Conservation (phyloP, 2,113 vertebrate genomes). For the Peromyscus polionotus region DNA sequence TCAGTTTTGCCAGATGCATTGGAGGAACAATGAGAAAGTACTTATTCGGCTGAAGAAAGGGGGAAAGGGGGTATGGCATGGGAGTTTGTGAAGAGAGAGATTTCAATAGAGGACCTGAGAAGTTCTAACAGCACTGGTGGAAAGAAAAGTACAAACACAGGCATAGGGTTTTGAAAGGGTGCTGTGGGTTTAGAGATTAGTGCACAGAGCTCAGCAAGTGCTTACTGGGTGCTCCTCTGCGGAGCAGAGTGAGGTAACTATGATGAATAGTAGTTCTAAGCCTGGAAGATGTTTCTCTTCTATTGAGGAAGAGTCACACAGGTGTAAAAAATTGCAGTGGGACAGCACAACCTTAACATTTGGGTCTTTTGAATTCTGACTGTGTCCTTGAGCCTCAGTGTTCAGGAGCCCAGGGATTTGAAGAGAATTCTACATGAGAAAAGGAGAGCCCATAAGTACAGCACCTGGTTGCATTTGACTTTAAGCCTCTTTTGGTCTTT, state of each 20-base stretch:
- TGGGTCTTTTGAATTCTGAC: slow-evolving; percentile 1
- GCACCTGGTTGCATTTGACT: not conserved
- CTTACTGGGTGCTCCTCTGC: not conserved
- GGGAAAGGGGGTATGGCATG: not conserved
- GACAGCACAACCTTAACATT: not conserved
- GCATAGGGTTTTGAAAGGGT: not conserved
- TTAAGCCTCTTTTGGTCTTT: not conserved
- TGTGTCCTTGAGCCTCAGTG: not conserved
- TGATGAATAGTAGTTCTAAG: not conserved
- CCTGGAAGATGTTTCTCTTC: not conserved
- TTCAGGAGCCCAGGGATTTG: not conserved
- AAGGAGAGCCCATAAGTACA: not conserved
- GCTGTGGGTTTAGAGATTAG: not conserved
- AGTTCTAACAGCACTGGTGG: not conserved
- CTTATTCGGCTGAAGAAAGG: not conserved
- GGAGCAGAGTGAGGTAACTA: not conserved
- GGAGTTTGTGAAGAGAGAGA: not conserved
- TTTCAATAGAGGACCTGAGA: not conserved
- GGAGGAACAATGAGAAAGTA: slow-evolving; percentile 22
- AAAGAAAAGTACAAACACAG: not conserved
- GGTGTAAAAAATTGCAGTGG: not conserved
- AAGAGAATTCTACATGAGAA: not conserved
- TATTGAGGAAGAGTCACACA: not conserved
- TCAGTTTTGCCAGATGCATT: not conserved
- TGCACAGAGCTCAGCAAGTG: not conserved